A percentile compares a stretch with the other conserved stretches of the same genome.
Evolutionary conservation across 1,140 invertebrate species (phyloP).

Genomic region (Drosophila sechellia): DNA sequence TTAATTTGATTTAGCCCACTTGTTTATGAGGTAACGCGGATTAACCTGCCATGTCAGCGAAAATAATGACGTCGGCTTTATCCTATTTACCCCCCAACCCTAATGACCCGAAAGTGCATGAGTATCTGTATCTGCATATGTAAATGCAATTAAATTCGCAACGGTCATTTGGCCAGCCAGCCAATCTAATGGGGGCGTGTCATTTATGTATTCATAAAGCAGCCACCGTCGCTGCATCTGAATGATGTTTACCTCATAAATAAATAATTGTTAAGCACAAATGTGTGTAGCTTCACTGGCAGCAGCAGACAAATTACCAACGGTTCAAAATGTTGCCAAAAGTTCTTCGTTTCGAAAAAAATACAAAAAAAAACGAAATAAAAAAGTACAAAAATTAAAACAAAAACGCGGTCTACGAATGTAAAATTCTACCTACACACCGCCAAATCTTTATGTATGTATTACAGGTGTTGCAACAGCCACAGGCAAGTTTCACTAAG

Average conservation of each 20-base stretch:
- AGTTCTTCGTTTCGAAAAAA: slow-evolving; percentile 12
- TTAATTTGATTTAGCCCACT: not conserved
- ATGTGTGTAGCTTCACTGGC: slow-evolving; percentile 55
- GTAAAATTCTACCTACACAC: slow-evolving; percentile 45
- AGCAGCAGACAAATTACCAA: slow-evolving; percentile 70
- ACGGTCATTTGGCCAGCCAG: slow-evolving; percentile 77
- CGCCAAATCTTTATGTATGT: not conserved
- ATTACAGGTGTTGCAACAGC: slow-evolving; percentile 12
- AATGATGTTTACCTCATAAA: slow-evolving; percentile 82
- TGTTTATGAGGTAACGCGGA: not conserved
- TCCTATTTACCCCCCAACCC: not conserved
- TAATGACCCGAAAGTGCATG: slow-evolving; percentile 1
- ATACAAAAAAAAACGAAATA: not conserved
- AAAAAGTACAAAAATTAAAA: too few species aligned
- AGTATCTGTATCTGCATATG: slow-evolving; percentile 56
- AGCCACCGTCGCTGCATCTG: slow-evolving; percentile 60
- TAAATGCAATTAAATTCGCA: slow-evolving; percentile 81
- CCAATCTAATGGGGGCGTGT: slow-evolving; percentile 66
- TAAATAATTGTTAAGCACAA: slow-evolving; percentile 78
- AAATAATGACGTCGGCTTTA: slow-evolving; percentile 1
- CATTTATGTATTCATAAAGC: slow-evolving; percentile 73
- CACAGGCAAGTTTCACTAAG: too few species aligned
- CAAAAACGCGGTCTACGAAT: slow-evolving; percentile 7
- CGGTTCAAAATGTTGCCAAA: slow-evolving; percentile 66
- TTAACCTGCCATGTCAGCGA: not conserved